Conservation (phyloP, 2,888 invertebrate species). For the Eupelmus urozonus region DNA sequence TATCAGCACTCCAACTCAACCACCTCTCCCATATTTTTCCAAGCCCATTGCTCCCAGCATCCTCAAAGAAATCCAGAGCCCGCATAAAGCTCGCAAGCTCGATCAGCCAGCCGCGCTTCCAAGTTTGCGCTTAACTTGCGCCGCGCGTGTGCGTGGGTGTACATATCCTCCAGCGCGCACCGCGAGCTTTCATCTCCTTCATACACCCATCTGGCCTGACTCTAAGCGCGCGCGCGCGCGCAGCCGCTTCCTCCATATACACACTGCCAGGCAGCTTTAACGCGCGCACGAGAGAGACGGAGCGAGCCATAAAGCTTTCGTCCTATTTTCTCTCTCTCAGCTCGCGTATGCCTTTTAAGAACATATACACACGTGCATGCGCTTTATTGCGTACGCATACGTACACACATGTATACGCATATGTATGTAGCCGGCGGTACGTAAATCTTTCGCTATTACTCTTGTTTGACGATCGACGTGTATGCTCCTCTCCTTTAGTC, state of each 20-base stretch:
- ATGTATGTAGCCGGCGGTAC: neutral
- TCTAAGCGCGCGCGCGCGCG: too few relatives aligned
- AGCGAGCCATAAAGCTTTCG: too few relatives aligned
- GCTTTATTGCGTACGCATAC: neutral
- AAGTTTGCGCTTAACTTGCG: too few relatives aligned
- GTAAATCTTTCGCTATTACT: neutral
- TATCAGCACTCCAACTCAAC: too few relatives aligned
- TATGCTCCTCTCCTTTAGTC: neutral
- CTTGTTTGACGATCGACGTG: neutral
- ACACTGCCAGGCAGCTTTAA: neutral
- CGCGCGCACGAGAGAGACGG: neutral
- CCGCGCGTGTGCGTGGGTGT: neutral
- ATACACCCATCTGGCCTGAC: too few relatives aligned
- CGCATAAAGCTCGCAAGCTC: too few relatives aligned
- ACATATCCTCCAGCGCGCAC: neutral
- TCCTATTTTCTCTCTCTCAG: neutral
- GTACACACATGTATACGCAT: neutral
- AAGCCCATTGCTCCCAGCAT: too few relatives aligned
- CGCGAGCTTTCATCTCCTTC: too few relatives aligned
- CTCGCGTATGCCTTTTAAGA: neutral
- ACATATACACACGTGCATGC: neutral
- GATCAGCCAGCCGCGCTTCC: too few relatives aligned
- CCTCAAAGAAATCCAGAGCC: too few relatives aligned
- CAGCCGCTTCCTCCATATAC: too few relatives aligned
- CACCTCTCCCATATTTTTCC: too few relatives aligned